phyloP scores from a whole-genome alignment of 2,797 vertebrate species.

The Amniataba percoides region DNA sequence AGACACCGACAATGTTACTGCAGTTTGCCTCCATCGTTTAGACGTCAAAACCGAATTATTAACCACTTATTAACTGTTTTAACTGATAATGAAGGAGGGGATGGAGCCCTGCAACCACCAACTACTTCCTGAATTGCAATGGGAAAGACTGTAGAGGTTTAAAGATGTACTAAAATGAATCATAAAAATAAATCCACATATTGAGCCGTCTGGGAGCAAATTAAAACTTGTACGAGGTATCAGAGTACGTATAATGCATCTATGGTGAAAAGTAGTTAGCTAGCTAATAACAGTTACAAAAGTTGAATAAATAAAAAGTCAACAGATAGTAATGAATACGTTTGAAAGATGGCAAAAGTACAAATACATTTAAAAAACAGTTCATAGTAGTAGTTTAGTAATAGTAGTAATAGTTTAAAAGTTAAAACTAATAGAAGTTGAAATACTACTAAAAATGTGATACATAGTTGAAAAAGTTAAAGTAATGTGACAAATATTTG shows the following conservation, averaged over 20 bases:
- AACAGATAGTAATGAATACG: too few species aligned
- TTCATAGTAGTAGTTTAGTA: too few species aligned
- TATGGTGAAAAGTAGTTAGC: background rate
- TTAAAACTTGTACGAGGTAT: background rate
- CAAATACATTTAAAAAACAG: too few species aligned
- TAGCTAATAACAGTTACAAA: background rate
- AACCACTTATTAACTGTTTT: background rate
- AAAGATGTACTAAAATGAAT: too few species aligned
- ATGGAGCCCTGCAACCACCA: background rate
- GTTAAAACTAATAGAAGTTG: too few species aligned
- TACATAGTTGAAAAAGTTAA: too few species aligned
- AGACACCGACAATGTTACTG: background rate
- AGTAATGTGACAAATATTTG: too few species aligned
- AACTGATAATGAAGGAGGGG: background rate
- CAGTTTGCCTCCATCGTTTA: background rate
- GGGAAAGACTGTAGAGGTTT: background rate
- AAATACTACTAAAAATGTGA: too few species aligned
- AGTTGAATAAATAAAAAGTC: too few species aligned
- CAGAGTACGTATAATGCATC: background rate
- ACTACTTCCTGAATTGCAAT: background rate
- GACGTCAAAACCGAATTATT: background rate
- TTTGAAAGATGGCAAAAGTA: too few species aligned
- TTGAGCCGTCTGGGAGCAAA: background rate
- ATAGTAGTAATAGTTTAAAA: too few species aligned
- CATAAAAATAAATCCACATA: background rate